Conservation (phyloP, 2,113 vertebrate species). For the Vireo altiloquus region DNA sequence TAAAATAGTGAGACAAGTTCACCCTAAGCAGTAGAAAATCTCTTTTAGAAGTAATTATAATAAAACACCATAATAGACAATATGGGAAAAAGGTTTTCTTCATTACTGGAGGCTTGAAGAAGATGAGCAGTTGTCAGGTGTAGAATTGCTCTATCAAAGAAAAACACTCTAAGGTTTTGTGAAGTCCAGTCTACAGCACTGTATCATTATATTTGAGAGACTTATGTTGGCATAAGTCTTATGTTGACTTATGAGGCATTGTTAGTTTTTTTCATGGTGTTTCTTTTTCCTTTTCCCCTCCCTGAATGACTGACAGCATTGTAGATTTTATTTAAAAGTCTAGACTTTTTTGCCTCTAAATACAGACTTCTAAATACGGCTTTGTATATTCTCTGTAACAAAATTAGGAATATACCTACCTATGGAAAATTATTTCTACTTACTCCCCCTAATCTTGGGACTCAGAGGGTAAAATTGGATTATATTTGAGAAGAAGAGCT, state of each 20-base stretch:
- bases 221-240: not conserved
- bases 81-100: not conserved
- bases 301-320: not conserved
- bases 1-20: not conserved
- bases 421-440: not conserved
- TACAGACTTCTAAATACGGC: not conserved
- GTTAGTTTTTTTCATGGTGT: not conserved
- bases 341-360: not conserved
- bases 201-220: not conserved
- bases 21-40: not conserved
- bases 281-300: not conserved
- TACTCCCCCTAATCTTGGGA: not conserved
- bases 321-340: not conserved
- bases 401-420: not conserved
- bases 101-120: not conserved
- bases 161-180: not conserved
- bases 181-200: not conserved
- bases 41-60: not conserved
- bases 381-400: not conserved
- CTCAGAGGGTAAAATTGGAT: not conserved
- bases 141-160: not conserved
- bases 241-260: too few relatives aligned
- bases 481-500: not conserved
- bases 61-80: not conserved
- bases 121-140: not conserved